Conservation (phyloP, 2,113 vertebrate genomes). For the Larimichthys polyactis region DNA sequence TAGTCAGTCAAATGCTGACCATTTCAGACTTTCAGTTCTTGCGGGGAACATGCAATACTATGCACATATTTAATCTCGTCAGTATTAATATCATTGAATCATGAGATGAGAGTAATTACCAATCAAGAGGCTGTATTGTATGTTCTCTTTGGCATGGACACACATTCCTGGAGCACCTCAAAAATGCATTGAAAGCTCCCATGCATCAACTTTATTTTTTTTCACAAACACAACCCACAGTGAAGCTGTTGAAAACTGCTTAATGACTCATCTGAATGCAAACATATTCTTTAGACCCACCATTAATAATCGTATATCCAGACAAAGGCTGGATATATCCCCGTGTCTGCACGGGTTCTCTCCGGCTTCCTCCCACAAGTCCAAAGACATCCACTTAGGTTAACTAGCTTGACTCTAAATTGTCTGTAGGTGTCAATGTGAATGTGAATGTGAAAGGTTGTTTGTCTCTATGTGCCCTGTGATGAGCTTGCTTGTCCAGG, state of each 20-base stretch:
- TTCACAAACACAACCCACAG: neutral
- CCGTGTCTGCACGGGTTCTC: no score
- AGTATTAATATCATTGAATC: neutral
- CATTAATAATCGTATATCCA: no score
- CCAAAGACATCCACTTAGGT: no score
- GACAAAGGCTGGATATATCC: no score
- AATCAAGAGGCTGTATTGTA: conserved; percentile 8
- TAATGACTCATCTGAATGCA: neutral
- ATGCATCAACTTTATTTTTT: neutral
- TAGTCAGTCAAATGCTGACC: conserved; percentile 6
- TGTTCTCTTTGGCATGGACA: conserved; percentile 7
- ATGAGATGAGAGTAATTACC: conserved; percentile 1
- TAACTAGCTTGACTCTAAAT: no score
- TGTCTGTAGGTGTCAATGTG: no score
- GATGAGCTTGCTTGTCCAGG: no score
- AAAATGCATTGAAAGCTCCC: neutral
- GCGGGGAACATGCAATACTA: neutral
- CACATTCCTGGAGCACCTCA: neutral
- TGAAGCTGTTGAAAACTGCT: neutral
- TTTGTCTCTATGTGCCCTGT: no score
- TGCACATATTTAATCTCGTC: neutral
- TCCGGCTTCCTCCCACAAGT: no score
- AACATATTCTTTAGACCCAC: neutral
- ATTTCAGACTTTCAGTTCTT: neutral
- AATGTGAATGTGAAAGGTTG: no score